Evolutionary conservation across 2,888 invertebrate species (phyloP), one percentile per base, ranked within the genome.

Genomic region (Callyntrura guangdongensis): DNA sequence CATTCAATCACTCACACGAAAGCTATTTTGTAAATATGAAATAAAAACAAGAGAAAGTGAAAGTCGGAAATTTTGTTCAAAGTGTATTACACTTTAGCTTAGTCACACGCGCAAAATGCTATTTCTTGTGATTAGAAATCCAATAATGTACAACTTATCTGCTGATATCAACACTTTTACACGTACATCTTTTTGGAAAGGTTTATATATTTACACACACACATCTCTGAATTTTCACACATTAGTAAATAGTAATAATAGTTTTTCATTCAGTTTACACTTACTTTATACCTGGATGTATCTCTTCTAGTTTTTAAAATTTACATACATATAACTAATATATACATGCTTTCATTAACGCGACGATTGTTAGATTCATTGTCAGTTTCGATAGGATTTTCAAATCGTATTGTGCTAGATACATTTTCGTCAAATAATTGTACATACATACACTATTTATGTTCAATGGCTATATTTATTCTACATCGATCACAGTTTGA

Each of bases 321-420:
- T 22, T 64, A 64, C n/a, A n/a, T 56, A 56, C 56, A 56, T 56
- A n/a, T 4, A 12, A 14, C 17, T 56, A n/a, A 17, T 56, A 56
- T 64, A 69, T 11, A 9, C 22, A 25, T 67, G 5, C 25, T n/a
- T 36, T 25, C 11, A 25, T 22, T 22, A 69, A 0, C 20, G 17
- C 45, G 72, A 72, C 36, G 72, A 72, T 72, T 72, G 36, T 72
- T 72, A 64, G 45, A 36, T 72, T 72, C 72, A 72, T 72, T 72
- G 72, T 72, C 72, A 72, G 45, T 72, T 72, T 72, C 45, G 72
- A 47, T 72, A 72, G 45, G 72, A 72, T 17, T 17, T 72, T 72
- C 14, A 72, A 72, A 72, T 72, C 45, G 17, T 69, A 69, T 22
- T 64, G 6, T 20, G 12, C 27, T 72, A 72, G 6, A 25, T 72